Evolutionary conservation across 2,888 invertebrate genomes (phyloP), one percentile per base, ranked within the genome.

Genomic region (Ophion costatus): DNA sequence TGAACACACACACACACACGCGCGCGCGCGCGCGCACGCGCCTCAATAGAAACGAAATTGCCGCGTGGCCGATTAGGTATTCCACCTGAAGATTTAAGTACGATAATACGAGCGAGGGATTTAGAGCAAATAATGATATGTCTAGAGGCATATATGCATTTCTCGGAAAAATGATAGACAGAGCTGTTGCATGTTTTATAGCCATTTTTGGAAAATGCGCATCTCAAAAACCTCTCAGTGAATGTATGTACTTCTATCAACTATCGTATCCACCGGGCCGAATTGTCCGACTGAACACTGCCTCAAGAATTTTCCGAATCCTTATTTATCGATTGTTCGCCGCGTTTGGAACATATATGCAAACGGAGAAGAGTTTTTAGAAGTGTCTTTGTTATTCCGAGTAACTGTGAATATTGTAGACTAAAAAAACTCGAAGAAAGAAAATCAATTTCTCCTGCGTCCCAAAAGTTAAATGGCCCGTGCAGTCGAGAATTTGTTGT

Each of bases 41-140:
- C n/a, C n/a, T n/a, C n/a, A n/a, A 51, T 66, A n/a, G 29, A n/a
- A 7, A n/a, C 20, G 5, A n/a, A 3, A n/a, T 67, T 78, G 61
- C 75, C 10, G 67, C 22, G 22, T 20, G 20, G 45, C 4, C 51
- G 51, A 71, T 64, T 45, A 22, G 38, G 78, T 59, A 38, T 77
- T 66, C 64, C 64, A 33, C 38, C 42, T 38, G 29, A 57, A 42
- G 38, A 78, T 74, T 75, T n/a, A 64, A 51, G 33, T 24, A n/a
- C 61, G 67, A 73, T 17, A n/a, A 42, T 42, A 70, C 14, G 14
- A 22, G 70, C 11, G 20, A 20, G 20, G 20, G 11, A 75, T 69
- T 42, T 22, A 42, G 9, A 59, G 22, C 0, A 42, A 59, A 42
- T 10, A 57, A 57, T 10, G 56, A 38, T 29, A 57, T 33, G 63